Evolutionary conservation across 2,797 vertebrate genomes (phyloP).

Genomic region (Brotula barbata): DNA sequence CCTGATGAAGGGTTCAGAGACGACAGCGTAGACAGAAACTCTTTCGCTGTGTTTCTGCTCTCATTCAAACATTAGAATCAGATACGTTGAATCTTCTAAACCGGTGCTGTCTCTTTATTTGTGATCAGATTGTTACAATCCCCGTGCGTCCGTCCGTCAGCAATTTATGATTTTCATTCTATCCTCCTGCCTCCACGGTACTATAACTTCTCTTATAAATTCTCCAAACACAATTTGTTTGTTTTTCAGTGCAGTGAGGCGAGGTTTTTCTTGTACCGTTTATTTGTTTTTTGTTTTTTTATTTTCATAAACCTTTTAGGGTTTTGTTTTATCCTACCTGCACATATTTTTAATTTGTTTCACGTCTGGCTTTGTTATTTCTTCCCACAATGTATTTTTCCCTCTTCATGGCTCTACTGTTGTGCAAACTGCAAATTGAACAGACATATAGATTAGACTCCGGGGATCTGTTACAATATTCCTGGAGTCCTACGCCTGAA

Average conservation of each 20-base stretch:
- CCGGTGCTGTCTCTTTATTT: not conserved
- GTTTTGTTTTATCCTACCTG: constrained; percentile 16
- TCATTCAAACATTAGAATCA: constrained; percentile 1
- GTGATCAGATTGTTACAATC: constrained; percentile 13
- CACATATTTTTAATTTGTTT: constrained; percentile 21
- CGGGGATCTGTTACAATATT: not conserved
- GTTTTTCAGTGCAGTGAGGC: constrained; percentile 23
- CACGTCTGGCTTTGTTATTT: not conserved
- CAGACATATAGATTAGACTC: not conserved
- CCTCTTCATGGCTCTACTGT: not conserved
- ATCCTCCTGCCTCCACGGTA: not conserved
- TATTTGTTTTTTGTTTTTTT: too few relatives aligned
- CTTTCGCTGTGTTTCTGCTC: too few relatives aligned
- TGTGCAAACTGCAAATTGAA: not conserved
- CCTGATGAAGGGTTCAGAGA: not conserved
- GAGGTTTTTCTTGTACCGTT: too few relatives aligned
- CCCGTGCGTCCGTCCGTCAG: not conserved
- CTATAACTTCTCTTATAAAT: constrained; percentile 34
- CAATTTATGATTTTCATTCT: constrained; percentile 8
- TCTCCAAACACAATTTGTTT: constrained; percentile 20
- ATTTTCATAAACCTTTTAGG: constrained; percentile 12
- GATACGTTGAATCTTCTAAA: not conserved
- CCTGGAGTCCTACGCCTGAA: not conserved
- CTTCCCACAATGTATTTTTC: not conserved
- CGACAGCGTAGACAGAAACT: too few relatives aligned